Percentiles rank a stretch among this genome's conserved stretches.
These are phyloP conservation scores for Spinibarbus caldwelli DNA, from an alignment of 2,797 vertebrate species.

Conservation along the genomic window DNA sequence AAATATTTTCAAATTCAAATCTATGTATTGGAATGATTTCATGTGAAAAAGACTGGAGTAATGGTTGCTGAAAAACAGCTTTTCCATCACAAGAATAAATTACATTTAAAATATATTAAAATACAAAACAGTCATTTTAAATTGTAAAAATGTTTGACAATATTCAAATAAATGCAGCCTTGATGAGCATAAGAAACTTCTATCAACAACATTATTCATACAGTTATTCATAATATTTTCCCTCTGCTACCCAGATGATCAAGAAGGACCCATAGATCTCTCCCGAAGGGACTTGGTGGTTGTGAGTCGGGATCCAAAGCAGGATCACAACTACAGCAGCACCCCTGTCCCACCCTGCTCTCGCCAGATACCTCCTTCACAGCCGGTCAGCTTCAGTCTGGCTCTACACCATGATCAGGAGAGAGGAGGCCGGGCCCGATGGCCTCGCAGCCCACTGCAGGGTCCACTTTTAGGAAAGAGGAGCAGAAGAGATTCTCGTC, in stretches of 20 bases:
- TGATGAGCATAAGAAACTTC: background rate
- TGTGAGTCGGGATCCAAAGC: conserved; percentile 90
- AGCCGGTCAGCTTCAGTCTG: conserved; percentile 12
- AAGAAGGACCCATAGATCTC: conserved; percentile 84
- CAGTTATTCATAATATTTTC: background rate
- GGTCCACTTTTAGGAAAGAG: conserved; percentile 78
- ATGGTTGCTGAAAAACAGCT: background rate
- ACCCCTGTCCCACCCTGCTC: conserved; percentile 83
- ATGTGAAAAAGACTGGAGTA: background rate
- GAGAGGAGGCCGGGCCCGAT: conserved; percentile 77
- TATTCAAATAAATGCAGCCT: background rate
- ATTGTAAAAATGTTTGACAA: background rate
- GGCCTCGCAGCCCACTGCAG: conserved; percentile 82
- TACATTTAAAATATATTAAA: background rate
- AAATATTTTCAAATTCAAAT: background rate
- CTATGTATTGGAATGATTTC: background rate
- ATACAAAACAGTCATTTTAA: background rate
- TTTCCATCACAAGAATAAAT: too few relatives aligned
- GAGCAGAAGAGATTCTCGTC: conserved; percentile 80
- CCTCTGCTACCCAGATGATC: conserved; percentile 68
- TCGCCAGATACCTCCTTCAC: conserved; percentile 44
- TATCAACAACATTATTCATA: background rate
- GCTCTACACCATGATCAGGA: conserved; percentile 41
- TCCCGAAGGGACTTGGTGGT: conserved; percentile 79
- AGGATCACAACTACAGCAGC: conserved; percentile 98